Conservation (phyloP, 2,113 vertebrate genomes). For the Salvator merianae region DNA sequence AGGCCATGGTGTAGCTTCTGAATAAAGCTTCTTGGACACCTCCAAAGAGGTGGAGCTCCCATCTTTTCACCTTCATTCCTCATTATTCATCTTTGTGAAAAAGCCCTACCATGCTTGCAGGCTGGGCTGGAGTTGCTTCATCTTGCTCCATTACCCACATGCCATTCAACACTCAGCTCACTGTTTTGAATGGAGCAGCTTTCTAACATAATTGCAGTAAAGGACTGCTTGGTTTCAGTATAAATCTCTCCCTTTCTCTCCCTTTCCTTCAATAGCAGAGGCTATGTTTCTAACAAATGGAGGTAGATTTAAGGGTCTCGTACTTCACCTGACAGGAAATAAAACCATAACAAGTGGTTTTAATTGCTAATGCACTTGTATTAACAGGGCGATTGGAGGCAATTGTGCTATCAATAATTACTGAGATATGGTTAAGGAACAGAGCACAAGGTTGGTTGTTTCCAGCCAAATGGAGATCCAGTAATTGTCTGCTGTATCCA, state of each 20-base stretch:
- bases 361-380: slow-evolving; percentile 70
- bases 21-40: too few relatives aligned
- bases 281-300: slow-evolving; percentile 24
- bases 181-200: neutral
- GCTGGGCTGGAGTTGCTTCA: neutral
- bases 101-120: neutral
- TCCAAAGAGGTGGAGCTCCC: too few relatives aligned
- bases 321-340: slow-evolving; percentile 58
- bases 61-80: neutral
- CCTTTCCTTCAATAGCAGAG: neutral
- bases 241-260: neutral
- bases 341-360: slow-evolving; percentile 45
- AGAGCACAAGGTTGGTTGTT: slow-evolving; percentile 41
- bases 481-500: slow-evolving; percentile 74
- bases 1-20: too few relatives aligned
- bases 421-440: slow-evolving; percentile 63
- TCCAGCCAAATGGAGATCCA: slow-evolving; percentile 61
- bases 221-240: neutral
- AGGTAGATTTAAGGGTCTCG: slow-evolving; percentile 29
- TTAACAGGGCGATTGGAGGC: slow-evolving; percentile 57
- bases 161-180: neutral
- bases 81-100: neutral
- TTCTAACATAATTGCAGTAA: slow-evolving; percentile 26
- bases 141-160: neutral
- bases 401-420: slow-evolving; percentile 72